These are phyloP conservation scores for Notamacropus eugenii DNA, from an alignment of 2,797 vertebrate genomes.

Conservation along the genomic window DNA sequence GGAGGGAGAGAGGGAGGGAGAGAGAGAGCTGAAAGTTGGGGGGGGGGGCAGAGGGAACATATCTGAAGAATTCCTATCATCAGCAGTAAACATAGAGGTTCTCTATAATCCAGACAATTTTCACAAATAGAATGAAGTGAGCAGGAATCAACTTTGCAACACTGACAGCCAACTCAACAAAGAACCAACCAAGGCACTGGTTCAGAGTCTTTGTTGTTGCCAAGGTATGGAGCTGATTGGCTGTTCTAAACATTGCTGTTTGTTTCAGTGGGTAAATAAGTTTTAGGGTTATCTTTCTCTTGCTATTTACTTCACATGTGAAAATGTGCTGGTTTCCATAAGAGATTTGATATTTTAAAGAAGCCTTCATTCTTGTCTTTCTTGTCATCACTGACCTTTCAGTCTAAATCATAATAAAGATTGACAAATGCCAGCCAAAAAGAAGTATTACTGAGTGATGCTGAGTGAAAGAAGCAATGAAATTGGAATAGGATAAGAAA, in stretches of 20 bases:
- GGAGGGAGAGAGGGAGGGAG: no score
- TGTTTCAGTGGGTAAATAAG: neutral
- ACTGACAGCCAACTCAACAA: no score
- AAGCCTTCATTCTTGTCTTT: neutral
- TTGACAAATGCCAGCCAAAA: neutral
- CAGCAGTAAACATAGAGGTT: neutral
- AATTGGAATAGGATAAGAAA: neutral
- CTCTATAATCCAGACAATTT: slow-evolving; percentile 1
- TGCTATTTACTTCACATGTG: neutral
- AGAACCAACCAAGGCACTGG: neutral
- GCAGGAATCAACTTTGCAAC: neutral
- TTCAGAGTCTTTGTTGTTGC: neutral
- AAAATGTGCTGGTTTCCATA: neutral
- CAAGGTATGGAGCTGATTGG: neutral
- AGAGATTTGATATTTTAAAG: neutral
- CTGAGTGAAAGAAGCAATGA: no score
- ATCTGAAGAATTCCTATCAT: neutral
- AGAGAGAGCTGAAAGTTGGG: neutral
- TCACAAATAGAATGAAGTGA: neutral
- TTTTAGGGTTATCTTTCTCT: neutral
- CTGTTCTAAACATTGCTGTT: neutral
- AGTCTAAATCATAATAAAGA: neutral
- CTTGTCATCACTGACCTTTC: neutral
- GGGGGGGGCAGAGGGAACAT: neutral
- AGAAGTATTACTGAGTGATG: neutral